A percentile compares a stretch with the other conserved stretches of the same genome.
Evolutionary conservation across 1,140 invertebrate genomes (phyloP).

Genomic region (Drosophila erecta): DNA sequence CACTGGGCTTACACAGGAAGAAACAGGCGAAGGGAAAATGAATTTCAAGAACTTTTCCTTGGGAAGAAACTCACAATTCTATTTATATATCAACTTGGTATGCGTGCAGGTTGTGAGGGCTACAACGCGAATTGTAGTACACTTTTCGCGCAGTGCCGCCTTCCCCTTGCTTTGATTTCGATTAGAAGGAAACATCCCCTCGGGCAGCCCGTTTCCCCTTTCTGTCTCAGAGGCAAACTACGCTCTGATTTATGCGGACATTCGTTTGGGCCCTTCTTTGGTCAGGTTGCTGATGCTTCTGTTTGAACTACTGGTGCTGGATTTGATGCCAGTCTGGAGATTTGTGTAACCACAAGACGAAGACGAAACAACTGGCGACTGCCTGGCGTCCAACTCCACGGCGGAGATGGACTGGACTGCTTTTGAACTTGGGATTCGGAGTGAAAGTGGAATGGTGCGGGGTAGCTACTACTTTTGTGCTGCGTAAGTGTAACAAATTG

Average conservation of each 20-base stretch:
- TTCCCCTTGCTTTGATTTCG: constrained; percentile 64
- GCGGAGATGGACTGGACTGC: constrained; percentile 22
- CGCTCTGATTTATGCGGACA: constrained; percentile 69
- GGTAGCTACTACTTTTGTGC: constrained; percentile 62
- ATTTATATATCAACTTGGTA: too few relatives aligned
- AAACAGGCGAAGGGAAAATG: too few relatives aligned
- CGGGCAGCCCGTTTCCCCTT: constrained; percentile 50
- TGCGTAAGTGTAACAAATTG: constrained; percentile 82
- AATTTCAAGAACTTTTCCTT: too few relatives aligned
- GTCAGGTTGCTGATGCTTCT: constrained; percentile 64
- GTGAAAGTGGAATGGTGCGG: constrained; percentile 17
- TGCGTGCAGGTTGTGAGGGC: too few relatives aligned
- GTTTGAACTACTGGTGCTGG: constrained; percentile 20
- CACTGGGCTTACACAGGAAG: constrained; percentile 18
- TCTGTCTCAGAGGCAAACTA: constrained; percentile 50
- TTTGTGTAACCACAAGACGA: constrained; percentile 71
- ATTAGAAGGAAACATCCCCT: constrained; percentile 71
- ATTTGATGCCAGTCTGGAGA: constrained; percentile 67
- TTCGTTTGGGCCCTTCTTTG: constrained; percentile 68
- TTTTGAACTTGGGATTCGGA: constrained; percentile 1
- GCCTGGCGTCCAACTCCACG: constrained; percentile 52
- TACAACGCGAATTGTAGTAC: too few relatives aligned
- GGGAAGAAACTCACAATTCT: too few relatives aligned
- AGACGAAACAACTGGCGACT: constrained; percentile 68
- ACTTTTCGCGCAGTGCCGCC: constrained; percentile 5